Conservation (phyloP, 2,113 vertebrate genomes). For the Muntiacus reevesi region DNA sequence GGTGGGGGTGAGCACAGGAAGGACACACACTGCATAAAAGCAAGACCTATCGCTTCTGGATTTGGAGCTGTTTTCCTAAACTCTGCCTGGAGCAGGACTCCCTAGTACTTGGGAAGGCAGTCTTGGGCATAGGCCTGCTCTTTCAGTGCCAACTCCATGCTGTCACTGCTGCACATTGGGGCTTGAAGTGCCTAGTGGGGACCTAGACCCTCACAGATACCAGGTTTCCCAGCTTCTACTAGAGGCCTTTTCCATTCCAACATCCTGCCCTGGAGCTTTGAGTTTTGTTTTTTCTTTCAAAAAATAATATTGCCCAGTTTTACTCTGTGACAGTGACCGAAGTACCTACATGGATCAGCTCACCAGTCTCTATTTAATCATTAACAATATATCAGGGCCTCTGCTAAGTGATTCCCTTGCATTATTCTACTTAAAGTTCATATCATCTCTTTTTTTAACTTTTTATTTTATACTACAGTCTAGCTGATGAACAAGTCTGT, state of each 20-base stretch:
- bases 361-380: neutral
- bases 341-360: neutral
- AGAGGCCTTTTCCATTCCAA: neutral
- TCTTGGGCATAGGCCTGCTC: neutral
- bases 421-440: neutral
- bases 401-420: neutral
- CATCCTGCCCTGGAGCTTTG: neutral
- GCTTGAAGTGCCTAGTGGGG: neutral
- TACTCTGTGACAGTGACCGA: neutral
- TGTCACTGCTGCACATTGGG: neutral
- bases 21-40: neutral
- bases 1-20: neutral
- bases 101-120: neutral
- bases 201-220: neutral
- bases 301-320: neutral
- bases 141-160: neutral
- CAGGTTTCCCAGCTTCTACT: neutral
- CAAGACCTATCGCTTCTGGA: neutral
- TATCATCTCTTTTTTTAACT: neutral
- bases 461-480: neutral
- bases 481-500: neutral
- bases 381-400: neutral
- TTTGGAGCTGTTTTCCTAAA: neutral
- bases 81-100: neutral
- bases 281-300: neutral